These are phyloP conservation scores for Dioctria linearis DNA, from an alignment of 2,888 invertebrate species.

Conservation along the genomic window DNA sequence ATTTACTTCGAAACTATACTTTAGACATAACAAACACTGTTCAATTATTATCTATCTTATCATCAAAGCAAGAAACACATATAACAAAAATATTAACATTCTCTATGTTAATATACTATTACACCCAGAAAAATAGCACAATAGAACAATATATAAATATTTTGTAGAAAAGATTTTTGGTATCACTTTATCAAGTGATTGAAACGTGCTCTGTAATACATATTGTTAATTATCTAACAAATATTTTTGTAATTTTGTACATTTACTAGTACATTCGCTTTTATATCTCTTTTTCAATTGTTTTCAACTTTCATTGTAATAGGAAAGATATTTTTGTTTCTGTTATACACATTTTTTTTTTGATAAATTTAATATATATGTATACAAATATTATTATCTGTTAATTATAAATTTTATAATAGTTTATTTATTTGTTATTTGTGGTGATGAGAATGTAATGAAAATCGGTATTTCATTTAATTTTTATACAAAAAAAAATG, in stretches of 20 bases:
- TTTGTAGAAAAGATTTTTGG: slow-evolving; percentile 32
- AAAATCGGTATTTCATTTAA: neutral
- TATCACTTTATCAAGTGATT: slow-evolving; percentile 38
- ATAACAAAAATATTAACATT: slow-evolving; percentile 36
- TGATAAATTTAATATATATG: slow-evolving; percentile 37
- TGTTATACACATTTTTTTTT: slow-evolving; percentile 41
- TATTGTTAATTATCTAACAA: slow-evolving; percentile 52
- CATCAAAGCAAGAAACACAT: slow-evolving; percentile 22
- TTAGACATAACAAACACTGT: neutral
- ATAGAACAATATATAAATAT: slow-evolving; percentile 33
- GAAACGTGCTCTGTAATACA: slow-evolving; percentile 43
- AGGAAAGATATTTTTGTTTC: slow-evolving; percentile 42
- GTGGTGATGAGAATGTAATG: slow-evolving; percentile 25
- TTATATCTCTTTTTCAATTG: slow-evolving; percentile 33
- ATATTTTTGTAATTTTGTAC: slow-evolving; percentile 47
- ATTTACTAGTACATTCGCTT: slow-evolving; percentile 42
- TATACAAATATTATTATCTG: slow-evolving; percentile 30
- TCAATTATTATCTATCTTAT: neutral
- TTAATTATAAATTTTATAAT: slow-evolving; percentile 43
- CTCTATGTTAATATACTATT: slow-evolving; percentile 17
- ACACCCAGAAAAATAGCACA: slow-evolving; percentile 9
- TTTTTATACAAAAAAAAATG: neutral
- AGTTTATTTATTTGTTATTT: slow-evolving; percentile 40
- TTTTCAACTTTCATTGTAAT: slow-evolving; percentile 35
- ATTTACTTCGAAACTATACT: too few species aligned